Conservation (phyloP, 1,140 invertebrate genomes). For the Archivesica marissinica region DNA sequence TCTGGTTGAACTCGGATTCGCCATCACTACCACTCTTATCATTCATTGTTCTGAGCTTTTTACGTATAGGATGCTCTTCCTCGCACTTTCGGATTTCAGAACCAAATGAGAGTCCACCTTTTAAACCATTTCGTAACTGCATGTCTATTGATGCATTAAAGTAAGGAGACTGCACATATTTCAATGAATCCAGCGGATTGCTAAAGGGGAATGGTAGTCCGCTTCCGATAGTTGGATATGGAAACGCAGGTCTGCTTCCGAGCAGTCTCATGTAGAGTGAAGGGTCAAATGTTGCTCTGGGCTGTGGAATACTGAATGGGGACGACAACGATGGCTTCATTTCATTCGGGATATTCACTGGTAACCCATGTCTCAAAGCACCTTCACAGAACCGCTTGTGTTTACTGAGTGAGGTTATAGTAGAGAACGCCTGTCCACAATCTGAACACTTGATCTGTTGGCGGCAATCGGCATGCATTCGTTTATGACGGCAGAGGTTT, state of each 20-base stretch:
- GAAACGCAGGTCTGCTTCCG: conserved; percentile 56
- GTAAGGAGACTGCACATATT: conserved; percentile 32
- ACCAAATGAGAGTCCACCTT: conserved; percentile 20
- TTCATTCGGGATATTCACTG: conserved; percentile 48
- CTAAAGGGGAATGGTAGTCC: conserved; percentile 71
- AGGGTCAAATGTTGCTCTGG: conserved; percentile 63
- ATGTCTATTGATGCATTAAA: neutral
- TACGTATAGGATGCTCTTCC: conserved; percentile 22
- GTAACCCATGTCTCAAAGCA: conserved; percentile 75
- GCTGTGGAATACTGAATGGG: conserved; percentile 55
- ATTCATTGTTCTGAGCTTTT: conserved; percentile 41
- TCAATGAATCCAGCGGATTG: conserved; percentile 64
- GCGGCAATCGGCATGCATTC: conserved; percentile 95
- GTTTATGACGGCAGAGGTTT: conserved; percentile 99
- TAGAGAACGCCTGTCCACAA: conserved; percentile 95
- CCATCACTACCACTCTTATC: conserved; percentile 57
- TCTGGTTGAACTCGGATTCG: conserved; percentile 48
- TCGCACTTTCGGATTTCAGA: conserved; percentile 7
- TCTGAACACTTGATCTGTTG: conserved; percentile 90
- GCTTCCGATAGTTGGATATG: conserved; percentile 61
- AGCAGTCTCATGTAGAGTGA: conserved; percentile 73
- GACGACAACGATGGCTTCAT: conserved; percentile 55
- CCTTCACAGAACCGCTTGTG: conserved; percentile 87
- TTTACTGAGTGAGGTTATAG: conserved; percentile 89
- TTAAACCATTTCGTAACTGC: conserved; percentile 18